These are phyloP conservation scores for Bubo scandiacus DNA, from an alignment of 2,113 vertebrate species.

Conservation along the genomic window DNA sequence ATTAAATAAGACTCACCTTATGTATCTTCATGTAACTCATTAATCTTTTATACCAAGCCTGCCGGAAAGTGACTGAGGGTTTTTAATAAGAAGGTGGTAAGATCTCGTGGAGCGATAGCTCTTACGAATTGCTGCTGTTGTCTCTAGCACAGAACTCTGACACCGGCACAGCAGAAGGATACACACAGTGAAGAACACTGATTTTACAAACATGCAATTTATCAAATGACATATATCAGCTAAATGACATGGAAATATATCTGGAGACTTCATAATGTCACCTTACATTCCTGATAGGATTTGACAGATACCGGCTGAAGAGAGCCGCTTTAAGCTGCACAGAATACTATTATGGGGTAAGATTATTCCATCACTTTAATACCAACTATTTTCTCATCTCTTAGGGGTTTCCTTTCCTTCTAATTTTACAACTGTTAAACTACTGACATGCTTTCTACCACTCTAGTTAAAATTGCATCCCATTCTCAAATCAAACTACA, in stretches of 20 bases:
- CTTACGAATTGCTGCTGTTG: not conserved
- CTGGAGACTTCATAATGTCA: constrained; percentile 41
- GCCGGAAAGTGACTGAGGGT: not conserved
- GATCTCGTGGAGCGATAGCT: accelerated
- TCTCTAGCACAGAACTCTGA: not conserved
- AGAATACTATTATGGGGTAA: not conserved
- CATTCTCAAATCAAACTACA: not conserved
- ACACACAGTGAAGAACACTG: not conserved
- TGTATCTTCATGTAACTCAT: not conserved
- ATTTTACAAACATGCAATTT: constrained; percentile 54
- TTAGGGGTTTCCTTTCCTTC: not conserved
- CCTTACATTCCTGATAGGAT: not conserved
- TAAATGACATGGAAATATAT: constrained; percentile 47
- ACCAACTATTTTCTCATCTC: constrained; percentile 46
- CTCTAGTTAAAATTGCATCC: not conserved
- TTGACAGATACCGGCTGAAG: not conserved
- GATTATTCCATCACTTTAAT: constrained; percentile 27
- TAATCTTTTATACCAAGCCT: not conserved
- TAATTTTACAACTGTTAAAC: not conserved
- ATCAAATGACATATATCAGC: constrained; percentile 56
- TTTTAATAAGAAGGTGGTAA: not conserved
- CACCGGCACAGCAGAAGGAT: not conserved
- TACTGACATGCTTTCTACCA: not conserved
- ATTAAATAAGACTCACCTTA: not conserved
- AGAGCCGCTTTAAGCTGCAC: not conserved